Percentiles rank a stretch among this genome's conserved stretches.
phyloP scores from a whole-genome alignment of 2,888 invertebrate genomes.

The Synergus itoensis region DNA sequence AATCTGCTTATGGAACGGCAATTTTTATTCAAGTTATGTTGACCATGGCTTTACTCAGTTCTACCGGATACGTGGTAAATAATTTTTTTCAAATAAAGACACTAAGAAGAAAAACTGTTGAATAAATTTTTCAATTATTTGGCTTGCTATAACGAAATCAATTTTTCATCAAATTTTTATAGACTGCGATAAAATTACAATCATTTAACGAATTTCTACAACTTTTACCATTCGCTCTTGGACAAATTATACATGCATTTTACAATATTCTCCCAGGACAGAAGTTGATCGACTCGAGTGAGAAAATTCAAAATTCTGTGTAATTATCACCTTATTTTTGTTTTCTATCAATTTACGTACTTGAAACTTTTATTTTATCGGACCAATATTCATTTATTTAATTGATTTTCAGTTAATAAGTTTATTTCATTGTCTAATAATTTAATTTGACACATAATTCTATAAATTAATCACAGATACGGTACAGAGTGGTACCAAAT shows the following conservation, averaged over 20 bases:
- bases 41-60: neutral
- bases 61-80: slow-evolving; percentile 8
- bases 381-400: too few relatives aligned
- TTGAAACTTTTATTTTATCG: too few relatives aligned
- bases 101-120: too few relatives aligned
- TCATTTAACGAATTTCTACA: slow-evolving; percentile 3
- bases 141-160: too few relatives aligned
- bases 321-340: neutral
- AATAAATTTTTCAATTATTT: too few relatives aligned
- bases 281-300: slow-evolving; percentile 6
- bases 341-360: too few relatives aligned
- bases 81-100: neutral
- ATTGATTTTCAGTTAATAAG: too few relatives aligned
- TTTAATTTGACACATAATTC: neutral
- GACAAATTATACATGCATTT: neutral
- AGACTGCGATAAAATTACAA: neutral
- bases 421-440: neutral
- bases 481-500: slow-evolving; percentile 7
- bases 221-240: neutral
- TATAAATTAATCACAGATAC: neutral
- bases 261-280: slow-evolving; percentile 16
- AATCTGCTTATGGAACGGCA: slow-evolving; percentile 8
- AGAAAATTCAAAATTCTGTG: slow-evolving; percentile 1
- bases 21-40: neutral
- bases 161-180: neutral